Evolutionary conservation across 1,140 invertebrate genomes (phyloP), one percentile per base, ranked within the genome.

Genomic region (Sycophila sp.): DNA sequence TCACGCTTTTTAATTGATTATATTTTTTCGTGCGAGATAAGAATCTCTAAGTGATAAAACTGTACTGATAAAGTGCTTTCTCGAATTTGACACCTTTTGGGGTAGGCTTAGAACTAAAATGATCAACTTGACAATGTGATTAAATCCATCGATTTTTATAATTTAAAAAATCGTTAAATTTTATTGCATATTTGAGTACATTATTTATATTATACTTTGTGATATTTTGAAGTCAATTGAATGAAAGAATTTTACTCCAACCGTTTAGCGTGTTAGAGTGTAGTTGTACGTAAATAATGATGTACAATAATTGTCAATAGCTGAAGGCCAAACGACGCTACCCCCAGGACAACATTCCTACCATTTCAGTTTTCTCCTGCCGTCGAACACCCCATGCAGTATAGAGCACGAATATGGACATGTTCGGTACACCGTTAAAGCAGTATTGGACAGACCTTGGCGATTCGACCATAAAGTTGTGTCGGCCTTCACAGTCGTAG

Each of bases 371-470:
- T 89, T 89, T 76, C 78, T 85, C 59, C 71, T 90, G 4, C 89
- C 89, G 3, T 66, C 76, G 13, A 80, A 81, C 8, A 78, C 87
- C 59, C 86, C 87, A 0, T 82, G 87, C 47, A 90, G 88, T 26
- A 89, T 90, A 80, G 88, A 90, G 76, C 87, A 89, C 8, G 78
- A 82, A 53, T 77, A 86, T 76, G 89, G 89, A 11, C 81, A 81
- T 69, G 83, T 90, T 26, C 78, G 87, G 42, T 90, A 90, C 72
- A 87, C 84, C 77, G 68, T 89, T 15, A 90, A 89, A 73, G 89
- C 85, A 8, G 82, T 88, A 47, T 83, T 90, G 70, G 87, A 89
- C 42, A 86, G 89, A 65, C 86, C 88, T 5, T 89, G 87, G 87
- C 84, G 81, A 17, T 88, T 88, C 63, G 85, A 89, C 76, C 84